Evolutionary conservation across 2,113 vertebrate species (phyloP).

Genomic region (Pituophis catenifer): DNA sequence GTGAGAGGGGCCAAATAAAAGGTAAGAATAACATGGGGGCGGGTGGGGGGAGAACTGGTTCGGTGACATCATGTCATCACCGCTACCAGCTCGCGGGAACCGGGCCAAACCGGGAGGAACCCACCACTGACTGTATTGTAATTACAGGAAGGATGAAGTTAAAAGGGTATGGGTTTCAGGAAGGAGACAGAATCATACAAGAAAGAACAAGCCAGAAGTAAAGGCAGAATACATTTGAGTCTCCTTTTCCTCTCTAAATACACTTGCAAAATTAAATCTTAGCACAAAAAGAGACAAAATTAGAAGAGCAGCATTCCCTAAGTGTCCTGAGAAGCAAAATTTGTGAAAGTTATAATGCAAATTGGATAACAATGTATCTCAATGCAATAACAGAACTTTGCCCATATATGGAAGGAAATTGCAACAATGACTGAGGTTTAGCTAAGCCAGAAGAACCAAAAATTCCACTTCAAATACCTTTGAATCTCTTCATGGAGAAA

Average conservation of each 20-base stretch:
- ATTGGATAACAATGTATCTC: not conserved
- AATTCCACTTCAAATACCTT: not conserved
- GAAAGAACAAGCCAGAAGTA: not conserved
- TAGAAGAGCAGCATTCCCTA: not conserved
- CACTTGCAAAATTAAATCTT: not conserved
- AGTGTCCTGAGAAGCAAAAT: not conserved
- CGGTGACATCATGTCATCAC: too few relatives aligned
- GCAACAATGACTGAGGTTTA: not conserved
- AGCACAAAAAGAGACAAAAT: not conserved
- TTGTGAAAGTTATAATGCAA: not conserved
- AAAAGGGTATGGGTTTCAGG: not conserved
- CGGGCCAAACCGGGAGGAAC: too few relatives aligned
- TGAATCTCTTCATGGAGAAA: not conserved
- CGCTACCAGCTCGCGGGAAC: too few relatives aligned
- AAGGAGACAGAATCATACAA: not conserved
- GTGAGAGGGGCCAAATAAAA: too few relatives aligned
- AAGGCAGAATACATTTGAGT: not conserved
- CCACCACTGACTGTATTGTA: not conserved
- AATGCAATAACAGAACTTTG: not conserved
- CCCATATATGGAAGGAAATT: not conserved
- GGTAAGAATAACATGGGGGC: too few relatives aligned
- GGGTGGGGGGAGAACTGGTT: too few relatives aligned
- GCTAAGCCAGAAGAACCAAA: not conserved
- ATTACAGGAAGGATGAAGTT: not conserved
- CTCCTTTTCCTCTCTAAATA: not conserved